These are phyloP conservation scores for Siderastrea radians DNA, from an alignment of 92 coral and sea anemone species.

Conservation along the genomic window DNA sequence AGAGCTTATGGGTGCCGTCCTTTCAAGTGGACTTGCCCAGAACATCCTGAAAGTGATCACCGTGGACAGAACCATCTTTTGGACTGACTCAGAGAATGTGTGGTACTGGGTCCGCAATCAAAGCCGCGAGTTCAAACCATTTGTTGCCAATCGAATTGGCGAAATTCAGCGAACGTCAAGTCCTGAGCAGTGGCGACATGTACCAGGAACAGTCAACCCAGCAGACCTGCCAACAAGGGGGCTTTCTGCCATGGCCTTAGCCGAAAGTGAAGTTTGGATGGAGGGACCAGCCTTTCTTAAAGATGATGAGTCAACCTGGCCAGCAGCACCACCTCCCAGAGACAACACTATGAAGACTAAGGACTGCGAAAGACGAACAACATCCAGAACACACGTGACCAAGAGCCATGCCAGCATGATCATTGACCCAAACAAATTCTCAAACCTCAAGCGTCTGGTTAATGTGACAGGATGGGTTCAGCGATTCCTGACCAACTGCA, in stretches of 20 bases:
- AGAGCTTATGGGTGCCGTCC: constrained; percentile 70
- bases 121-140: constrained; percentile 53
- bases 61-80: no score
- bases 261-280: constrained; percentile 47
- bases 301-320: constrained; percentile 59
- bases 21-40: no score
- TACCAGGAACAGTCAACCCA: constrained; percentile 51
- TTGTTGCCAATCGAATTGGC: constrained; percentile 60
- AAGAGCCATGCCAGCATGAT: neutral
- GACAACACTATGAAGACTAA: neutral
- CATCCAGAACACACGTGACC: neutral
- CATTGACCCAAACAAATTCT: constrained; percentile 50
- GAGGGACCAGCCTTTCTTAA: constrained; percentile 48
- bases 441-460: constrained; percentile 39
- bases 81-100: constrained; percentile 68
- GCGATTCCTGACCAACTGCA: constrained; percentile 50
- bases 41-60: no score
- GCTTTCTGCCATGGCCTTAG: constrained; percentile 28
- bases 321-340: constrained; percentile 40
- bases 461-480: constrained; percentile 62
- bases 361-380: constrained; percentile 29
- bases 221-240: constrained; percentile 56
- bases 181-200: constrained; percentile 63
- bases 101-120: constrained; percentile 69
- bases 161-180: constrained; percentile 58